Conservation (phyloP, 1,140 invertebrate species). For the Neuroterus valhalla region DNA sequence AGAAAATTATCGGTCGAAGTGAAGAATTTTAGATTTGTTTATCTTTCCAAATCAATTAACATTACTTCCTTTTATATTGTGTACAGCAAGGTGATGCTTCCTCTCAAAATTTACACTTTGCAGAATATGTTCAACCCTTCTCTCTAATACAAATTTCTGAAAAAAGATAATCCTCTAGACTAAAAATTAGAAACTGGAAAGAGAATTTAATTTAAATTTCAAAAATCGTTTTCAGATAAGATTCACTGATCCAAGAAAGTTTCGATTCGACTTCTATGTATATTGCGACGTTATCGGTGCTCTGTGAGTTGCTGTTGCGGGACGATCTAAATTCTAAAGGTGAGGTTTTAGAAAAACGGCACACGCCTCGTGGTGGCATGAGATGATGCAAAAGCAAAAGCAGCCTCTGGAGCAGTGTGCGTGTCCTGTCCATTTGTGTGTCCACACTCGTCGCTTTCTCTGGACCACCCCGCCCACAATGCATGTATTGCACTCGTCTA, state of each 20-base stretch:
- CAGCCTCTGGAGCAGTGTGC: conserved; percentile 33
- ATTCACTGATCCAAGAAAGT: conserved; percentile 6
- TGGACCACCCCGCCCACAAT: conserved; percentile 69
- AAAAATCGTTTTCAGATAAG: background rate
- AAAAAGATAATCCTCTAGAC: background rate
- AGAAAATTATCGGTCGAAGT: no score
- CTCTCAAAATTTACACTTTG: no score
- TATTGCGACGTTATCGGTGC: conserved; percentile 54
- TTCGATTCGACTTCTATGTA: conserved; percentile 54
- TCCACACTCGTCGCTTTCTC: conserved; percentile 62
- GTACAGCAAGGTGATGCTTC: no score
- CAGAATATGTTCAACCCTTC: no score
- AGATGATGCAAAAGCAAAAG: conserved; percentile 23
- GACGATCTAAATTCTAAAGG: conserved; percentile 29
- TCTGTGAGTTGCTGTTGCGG: background rate
- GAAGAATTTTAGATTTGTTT: no score
- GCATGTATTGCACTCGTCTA: conserved; percentile 41
- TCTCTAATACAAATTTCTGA: conserved; percentile 14
- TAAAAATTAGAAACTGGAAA: conserved; percentile 8
- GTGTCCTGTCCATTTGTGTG: conserved; percentile 32
- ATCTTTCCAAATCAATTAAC: no score
- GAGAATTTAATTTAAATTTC: conserved; percentile 8
- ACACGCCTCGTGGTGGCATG: conserved; percentile 49
- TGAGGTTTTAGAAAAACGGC: no score
- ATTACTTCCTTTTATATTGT: no score